These are phyloP conservation scores for Pomatostomus ruficeps DNA, from an alignment of 2,113 vertebrate species.

Conservation along the genomic window DNA sequence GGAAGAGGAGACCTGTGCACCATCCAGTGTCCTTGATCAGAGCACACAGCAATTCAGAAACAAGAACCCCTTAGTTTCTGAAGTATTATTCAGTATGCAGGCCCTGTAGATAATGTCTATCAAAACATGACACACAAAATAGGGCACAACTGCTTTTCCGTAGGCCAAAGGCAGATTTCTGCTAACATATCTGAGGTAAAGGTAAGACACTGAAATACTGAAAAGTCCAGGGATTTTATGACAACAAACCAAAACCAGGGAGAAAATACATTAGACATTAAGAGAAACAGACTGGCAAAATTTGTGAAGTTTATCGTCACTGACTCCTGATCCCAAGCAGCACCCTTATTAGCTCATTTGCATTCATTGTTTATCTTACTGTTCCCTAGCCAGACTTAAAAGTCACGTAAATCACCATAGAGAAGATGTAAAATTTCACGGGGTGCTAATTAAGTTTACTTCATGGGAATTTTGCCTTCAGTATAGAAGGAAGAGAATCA, in stretches of 20 bases:
- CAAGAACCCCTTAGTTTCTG: neutral
- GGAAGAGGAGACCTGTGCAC: neutral
- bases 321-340: neutral
- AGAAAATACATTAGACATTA: neutral
- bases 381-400: conserved; percentile 1
- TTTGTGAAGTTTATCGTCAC: neutral
- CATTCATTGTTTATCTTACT: neutral
- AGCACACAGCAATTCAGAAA: neutral
- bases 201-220: neutral
- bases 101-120: neutral
- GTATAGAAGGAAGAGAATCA: neutral
- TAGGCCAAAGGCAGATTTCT: neutral
- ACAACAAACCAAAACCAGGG: neutral
- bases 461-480: neutral
- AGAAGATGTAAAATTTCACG: conserved; percentile 42
- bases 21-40: neutral
- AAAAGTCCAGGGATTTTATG: neutral
- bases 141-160: neutral
- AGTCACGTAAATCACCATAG: conserved; percentile 32
- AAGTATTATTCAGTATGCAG: neutral
- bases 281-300: neutral
- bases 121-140: neutral
- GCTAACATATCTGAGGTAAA: neutral
- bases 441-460: conserved; percentile 10
- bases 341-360: neutral